phyloP scores from a whole-genome alignment of 2,113 vertebrate species.

The Saguinus imperator region DNA sequence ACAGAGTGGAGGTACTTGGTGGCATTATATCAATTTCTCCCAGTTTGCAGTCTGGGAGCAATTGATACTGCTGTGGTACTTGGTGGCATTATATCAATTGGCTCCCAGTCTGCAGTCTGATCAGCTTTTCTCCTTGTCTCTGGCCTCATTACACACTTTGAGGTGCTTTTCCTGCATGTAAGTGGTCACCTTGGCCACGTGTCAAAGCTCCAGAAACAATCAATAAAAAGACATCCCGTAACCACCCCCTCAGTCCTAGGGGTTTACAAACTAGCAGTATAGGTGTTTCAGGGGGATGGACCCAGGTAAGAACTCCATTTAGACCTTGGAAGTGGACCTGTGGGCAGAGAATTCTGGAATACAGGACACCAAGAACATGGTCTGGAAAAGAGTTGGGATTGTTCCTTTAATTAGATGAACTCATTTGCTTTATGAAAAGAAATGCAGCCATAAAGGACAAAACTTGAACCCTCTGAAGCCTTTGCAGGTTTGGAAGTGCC shows the following conservation, averaged over 20 bases:
- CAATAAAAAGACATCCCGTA: not conserved
- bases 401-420: not conserved
- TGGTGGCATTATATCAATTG: accelerated
- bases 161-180: not conserved
- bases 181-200: not conserved
- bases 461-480: not conserved
- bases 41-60: not conserved
- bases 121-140: not conserved
- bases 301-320: not conserved
- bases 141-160: not conserved
- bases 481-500: no score
- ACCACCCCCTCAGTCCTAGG: not conserved
- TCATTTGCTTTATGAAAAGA: not conserved
- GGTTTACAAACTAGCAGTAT: not conserved
- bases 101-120: no score
- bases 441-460: not conserved
- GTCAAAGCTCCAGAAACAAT: not conserved
- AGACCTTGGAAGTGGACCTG: not conserved
- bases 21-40: accelerated
- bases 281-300: not conserved
- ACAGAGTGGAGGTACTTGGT: not conserved
- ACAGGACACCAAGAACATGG: not conserved
- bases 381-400: not conserved
- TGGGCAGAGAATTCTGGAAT: not conserved
- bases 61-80: no score